phyloP scores from a whole-genome alignment of 64 coral and sea anemone species.

The Anthopleura sola region DNA sequence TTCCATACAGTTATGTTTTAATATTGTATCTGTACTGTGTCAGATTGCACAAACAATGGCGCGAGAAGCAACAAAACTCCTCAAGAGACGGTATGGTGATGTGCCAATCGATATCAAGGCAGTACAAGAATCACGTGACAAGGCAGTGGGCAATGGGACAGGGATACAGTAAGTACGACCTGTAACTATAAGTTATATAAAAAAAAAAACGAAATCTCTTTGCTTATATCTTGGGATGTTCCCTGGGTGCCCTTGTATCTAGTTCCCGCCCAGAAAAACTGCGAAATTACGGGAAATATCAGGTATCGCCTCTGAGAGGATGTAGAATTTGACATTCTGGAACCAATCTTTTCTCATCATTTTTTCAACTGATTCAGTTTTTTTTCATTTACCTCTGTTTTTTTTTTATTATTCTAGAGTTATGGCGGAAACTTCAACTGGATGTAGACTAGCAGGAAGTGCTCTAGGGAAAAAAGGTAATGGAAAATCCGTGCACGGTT shows the following conservation, averaged over 20 bases:
- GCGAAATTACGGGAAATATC: too few relatives aligned
- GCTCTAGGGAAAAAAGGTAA: constrained; percentile 89
- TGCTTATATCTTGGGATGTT: too few relatives aligned
- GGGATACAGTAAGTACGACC: constrained; percentile 62
- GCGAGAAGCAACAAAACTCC: constrained; percentile 58
- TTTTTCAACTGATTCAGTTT: background rate
- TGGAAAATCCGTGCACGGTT: too few relatives aligned
- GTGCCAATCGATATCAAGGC: constrained; percentile 64
- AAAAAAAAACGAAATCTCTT: too few relatives aligned
- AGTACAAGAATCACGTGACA: constrained; percentile 52
- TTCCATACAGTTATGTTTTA: background rate
- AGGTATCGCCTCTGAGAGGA: too few relatives aligned
- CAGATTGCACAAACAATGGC: constrained; percentile 95
- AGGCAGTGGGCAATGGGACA: constrained; percentile 69
- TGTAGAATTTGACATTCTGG: background rate
- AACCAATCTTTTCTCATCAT: background rate
- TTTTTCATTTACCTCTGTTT: background rate
- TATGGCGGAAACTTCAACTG: constrained; percentile 84
- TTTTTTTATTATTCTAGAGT: constrained; percentile 29
- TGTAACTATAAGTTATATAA: too few relatives aligned
- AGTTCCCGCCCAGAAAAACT: too few relatives aligned
- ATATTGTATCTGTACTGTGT: background rate
- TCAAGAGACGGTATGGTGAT: constrained; percentile 57
- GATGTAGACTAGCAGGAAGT: constrained; percentile 81
- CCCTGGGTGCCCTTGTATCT: too few relatives aligned